phyloP scores from a whole-genome alignment of 2,797 vertebrate species.

The Odontamblyopus lacepedii region DNA sequence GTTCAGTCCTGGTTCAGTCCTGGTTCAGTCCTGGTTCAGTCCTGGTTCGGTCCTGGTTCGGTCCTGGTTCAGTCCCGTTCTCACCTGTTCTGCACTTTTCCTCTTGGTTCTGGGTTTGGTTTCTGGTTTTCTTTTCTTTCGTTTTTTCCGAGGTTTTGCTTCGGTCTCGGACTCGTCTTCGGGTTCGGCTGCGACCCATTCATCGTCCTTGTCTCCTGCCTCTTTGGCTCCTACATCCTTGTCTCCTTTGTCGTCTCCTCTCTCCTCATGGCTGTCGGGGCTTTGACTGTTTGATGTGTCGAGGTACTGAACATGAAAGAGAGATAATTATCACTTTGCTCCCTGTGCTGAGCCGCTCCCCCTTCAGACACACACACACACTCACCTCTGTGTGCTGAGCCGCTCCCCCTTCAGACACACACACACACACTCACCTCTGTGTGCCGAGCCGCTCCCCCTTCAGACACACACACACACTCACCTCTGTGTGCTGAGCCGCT shows the following conservation, averaged over 20 bases:
- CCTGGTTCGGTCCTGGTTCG: background rate
- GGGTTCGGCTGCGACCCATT: background rate
- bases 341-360: no score
- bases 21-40: background rate
- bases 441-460: no score
- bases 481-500: no score
- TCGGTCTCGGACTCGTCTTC: background rate
- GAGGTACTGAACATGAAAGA: background rate
- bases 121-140: constrained; percentile 5
- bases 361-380: no score
- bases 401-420: no score
- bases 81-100: constrained; percentile 1
- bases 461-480: no score
- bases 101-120: constrained; percentile 1
- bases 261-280: background rate
- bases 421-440: no score
- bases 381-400: no score
- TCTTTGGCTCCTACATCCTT: background rate
- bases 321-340: no score
- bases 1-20: background rate
- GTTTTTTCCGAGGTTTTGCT: background rate
- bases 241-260: background rate
- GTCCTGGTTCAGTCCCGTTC: background rate
- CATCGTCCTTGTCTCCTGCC: background rate
- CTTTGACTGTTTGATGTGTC: background rate